Conservation (phyloP, 2,113 vertebrate species). For the Grus americana region DNA sequence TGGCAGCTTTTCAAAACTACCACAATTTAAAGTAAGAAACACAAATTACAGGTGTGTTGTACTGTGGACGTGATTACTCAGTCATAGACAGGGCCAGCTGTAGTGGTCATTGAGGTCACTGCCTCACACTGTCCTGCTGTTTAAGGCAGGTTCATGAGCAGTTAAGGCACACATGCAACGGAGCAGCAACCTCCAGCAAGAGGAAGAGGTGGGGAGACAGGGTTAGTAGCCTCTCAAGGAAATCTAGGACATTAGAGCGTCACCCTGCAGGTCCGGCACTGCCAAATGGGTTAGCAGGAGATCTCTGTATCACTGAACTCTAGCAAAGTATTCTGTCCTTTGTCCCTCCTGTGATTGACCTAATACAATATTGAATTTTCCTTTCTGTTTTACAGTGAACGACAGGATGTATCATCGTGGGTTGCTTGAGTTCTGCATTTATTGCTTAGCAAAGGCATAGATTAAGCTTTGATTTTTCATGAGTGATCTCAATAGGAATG, state of each 20-base stretch:
- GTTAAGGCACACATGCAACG: not conserved
- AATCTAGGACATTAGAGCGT: not conserved
- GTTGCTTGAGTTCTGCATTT: not conserved
- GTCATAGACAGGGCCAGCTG: not conserved
- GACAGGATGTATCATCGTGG: not conserved
- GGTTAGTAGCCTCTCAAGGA: not conserved
- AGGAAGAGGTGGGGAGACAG: not conserved
- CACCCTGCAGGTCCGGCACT: not conserved
- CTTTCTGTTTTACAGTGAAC: not conserved
- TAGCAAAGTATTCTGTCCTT: not conserved
- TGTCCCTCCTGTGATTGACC: not conserved
- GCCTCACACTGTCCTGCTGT: not conserved
- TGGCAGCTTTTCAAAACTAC: not conserved
- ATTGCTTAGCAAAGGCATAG: not conserved
- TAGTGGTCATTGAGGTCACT: not conserved
- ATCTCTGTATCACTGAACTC: not conserved
- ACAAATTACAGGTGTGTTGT: not conserved
- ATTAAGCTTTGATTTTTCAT: constrained; percentile 13
- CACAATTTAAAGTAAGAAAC: not conserved
- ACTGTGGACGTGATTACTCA: not conserved
- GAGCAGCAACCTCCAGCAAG: not conserved
- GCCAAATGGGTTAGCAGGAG: not conserved
- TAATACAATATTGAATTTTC: not conserved
- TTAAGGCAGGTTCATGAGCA: not conserved
- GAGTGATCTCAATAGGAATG: not conserved